These are phyloP conservation scores for Zosterops japonicus DNA, from an alignment of 2,113 vertebrate species.

Conservation along the genomic window DNA sequence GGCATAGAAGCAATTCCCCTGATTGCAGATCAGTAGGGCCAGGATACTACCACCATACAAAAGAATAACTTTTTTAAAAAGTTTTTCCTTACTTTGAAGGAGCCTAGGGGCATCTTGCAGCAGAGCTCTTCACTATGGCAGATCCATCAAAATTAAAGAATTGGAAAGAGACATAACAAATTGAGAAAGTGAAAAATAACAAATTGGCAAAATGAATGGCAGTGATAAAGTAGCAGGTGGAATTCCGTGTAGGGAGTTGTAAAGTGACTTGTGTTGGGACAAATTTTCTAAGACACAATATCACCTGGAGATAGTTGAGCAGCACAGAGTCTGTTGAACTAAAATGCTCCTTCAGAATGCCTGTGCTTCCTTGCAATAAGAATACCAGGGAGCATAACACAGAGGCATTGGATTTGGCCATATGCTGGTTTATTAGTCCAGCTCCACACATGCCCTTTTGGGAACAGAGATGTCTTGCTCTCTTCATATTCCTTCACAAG, in stretches of 20 bases:
- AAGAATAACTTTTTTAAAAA: background rate
- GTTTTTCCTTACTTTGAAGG: background rate
- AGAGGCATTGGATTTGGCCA: background rate
- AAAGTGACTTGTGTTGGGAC: background rate
- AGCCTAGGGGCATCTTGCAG: background rate
- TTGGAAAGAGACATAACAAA: background rate
- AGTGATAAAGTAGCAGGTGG: background rate
- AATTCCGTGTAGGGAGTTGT: background rate
- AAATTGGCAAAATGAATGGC: background rate
- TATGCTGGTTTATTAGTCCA: background rate
- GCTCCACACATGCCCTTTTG: background rate
- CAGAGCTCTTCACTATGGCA: background rate
- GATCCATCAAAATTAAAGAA: background rate
- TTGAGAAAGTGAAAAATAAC: background rate
- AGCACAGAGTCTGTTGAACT: background rate
- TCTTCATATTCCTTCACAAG: background rate
- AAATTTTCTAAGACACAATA: background rate
- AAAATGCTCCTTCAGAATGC: background rate
- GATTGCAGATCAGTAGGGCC: background rate
- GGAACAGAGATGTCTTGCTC: background rate
- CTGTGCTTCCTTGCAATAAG: background rate
- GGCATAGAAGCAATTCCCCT: background rate
- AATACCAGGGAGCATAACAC: fast-evolving
- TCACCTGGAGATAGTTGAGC: background rate
- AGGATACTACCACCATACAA: background rate